phyloP scores from a whole-genome alignment of 2,113 vertebrate genomes.

The Blennius ocellaris region DNA sequence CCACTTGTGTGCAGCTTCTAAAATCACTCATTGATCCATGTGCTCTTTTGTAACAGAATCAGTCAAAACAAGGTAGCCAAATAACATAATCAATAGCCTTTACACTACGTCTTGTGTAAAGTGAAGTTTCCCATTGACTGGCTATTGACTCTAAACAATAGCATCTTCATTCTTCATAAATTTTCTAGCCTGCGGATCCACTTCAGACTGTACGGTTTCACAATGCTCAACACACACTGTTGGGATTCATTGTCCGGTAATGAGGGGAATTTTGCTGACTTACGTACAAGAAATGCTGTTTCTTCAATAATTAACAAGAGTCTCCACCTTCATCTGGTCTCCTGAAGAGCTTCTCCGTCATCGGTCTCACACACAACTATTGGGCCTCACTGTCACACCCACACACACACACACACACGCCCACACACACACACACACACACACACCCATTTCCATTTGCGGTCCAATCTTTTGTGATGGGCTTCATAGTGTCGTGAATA shows the following conservation, averaged over 20 bases:
- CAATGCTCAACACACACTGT: not conserved
- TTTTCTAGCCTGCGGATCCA: not conserved
- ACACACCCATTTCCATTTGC: not conserved
- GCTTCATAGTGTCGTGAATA: not conserved
- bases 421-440: too few species aligned
- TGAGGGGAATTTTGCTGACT: constrained; percentile 40
- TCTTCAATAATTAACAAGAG: constrained; percentile 72
- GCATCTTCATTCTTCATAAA: not conserved
- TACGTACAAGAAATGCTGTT: constrained; percentile 44
- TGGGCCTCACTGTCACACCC: constrained; percentile 17
- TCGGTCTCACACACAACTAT: constrained; percentile 22
- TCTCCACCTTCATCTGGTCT: constrained; percentile 41
- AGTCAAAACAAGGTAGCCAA: constrained; percentile 48
- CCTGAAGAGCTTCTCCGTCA: constrained; percentile 32
- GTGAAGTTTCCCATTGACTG: constrained; percentile 39
- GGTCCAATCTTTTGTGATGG: not conserved
- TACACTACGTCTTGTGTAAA: constrained; percentile 28
- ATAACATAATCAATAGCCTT: constrained; percentile 52
- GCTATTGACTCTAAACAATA: constrained; percentile 36
- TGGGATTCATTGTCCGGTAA: constrained; percentile 6
- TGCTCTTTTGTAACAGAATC: constrained; percentile 45
- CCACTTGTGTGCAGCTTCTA: constrained; percentile 4
- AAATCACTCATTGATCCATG: constrained; percentile 47
- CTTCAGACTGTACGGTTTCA: not conserved
- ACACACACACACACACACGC: not conserved